Evolutionary conservation across 2,113 vertebrate species (phyloP).

Genomic region (Platycercus adscitus): DNA sequence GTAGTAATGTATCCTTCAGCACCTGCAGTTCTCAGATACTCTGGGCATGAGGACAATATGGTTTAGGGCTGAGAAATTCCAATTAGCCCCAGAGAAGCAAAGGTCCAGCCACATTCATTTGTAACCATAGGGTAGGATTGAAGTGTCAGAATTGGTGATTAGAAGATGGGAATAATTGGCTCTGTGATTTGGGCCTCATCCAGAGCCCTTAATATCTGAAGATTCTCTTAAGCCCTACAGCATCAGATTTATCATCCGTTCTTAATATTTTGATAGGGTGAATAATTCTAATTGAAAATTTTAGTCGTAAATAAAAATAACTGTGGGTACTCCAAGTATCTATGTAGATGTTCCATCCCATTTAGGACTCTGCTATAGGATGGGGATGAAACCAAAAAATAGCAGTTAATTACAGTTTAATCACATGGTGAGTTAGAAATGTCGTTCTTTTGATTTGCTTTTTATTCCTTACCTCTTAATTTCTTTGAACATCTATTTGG

Average conservation of each 20-base stretch:
- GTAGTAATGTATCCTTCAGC: background rate
- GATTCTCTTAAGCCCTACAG: background rate
- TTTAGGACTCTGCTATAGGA: background rate
- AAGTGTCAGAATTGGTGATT: background rate
- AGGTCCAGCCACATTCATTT: background rate
- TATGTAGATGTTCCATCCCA: background rate
- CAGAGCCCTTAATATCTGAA: background rate
- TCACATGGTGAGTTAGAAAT: conserved; percentile 30
- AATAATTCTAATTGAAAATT: conserved; percentile 23
- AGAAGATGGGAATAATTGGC: background rate
- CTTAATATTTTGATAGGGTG: background rate
- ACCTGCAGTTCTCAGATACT: background rate
- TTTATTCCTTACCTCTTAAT: conserved; percentile 44
- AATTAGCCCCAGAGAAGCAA: background rate
- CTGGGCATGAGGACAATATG: background rate
- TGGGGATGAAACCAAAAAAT: too few species aligned
- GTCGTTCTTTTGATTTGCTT: conserved; percentile 24
- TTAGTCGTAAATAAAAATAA: background rate
- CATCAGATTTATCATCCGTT: background rate
- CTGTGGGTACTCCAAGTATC: background rate
- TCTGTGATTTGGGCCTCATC: background rate
- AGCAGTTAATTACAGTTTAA: conserved; percentile 30
- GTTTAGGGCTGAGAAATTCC: background rate
- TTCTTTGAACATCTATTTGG: conserved; percentile 16
- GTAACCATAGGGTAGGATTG: background rate